These are phyloP conservation scores for Xestia rhomboidea DNA, from an alignment of 2,888 invertebrate genomes.

Conservation along the genomic window DNA sequence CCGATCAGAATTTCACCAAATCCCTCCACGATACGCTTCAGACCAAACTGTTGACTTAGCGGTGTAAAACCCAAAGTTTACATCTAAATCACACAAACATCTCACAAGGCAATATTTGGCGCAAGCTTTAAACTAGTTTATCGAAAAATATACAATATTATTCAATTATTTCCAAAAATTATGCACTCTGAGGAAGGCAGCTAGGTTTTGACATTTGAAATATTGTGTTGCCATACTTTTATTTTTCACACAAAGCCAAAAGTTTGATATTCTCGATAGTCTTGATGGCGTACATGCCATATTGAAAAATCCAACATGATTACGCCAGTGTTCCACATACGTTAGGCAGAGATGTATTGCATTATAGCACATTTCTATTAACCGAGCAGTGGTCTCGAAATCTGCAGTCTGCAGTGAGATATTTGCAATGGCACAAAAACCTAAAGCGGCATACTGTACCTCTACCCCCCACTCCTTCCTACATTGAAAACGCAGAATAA, in stretches of 20 bases:
- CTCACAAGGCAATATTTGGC: slow-evolving; percentile 35
- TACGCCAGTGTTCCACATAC: neutral
- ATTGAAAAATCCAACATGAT: neutral
- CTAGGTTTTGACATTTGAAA: slow-evolving; percentile 62
- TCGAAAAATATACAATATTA: slow-evolving; percentile 42
- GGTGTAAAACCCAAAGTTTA: slow-evolving; percentile 52
- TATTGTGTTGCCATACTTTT: slow-evolving; percentile 55
- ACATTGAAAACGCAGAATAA: neutral
- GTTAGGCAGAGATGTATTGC: neutral
- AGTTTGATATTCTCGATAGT: slow-evolving; percentile 28
- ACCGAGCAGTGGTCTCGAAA: neutral
- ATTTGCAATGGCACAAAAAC: neutral
- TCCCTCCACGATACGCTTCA: slow-evolving; percentile 62
- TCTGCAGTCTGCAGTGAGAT: neutral
- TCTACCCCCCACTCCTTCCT: too few relatives aligned
- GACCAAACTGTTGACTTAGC: slow-evolving; percentile 64
- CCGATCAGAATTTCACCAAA: slow-evolving; percentile 56
- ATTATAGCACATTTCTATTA: neutral
- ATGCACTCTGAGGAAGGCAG: slow-evolving; percentile 58
- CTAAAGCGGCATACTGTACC: neutral
- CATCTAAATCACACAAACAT: slow-evolving; percentile 63
- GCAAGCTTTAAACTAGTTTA: slow-evolving; percentile 33
- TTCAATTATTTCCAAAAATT: slow-evolving; percentile 63
- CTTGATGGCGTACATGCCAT: neutral
- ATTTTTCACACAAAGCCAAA: slow-evolving; percentile 19